Base-by-base conservation (phyloP, 2,113 vertebrate species). In the Hydrolagus affinis region DNA sequence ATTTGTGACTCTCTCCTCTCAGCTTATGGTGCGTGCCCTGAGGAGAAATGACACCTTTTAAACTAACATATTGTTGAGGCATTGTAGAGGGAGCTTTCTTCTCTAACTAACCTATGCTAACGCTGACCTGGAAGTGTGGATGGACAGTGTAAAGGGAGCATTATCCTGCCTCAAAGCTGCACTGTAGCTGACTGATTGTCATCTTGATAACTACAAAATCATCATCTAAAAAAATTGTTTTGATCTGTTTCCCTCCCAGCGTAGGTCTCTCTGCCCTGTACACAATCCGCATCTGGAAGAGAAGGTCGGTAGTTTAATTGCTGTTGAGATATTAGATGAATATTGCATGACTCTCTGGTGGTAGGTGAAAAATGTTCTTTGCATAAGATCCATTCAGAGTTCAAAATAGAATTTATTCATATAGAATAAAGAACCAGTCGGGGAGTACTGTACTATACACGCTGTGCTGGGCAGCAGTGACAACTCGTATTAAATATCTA, bases 371-470 rank as follows among this genome's bases (percentile, higher is more conserved):
- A 83, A 83, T 7, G 11, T 10, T 30, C 9, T 32, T 21, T 10
- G 6, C 8, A 17, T 32, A 28, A 68, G 62, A 32, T 83, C 2
- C 44, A 44, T 44, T 44, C 44, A 44, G 44, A 44, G 44, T 44
- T 83, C 78, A 83, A 19, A 73, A 21, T 32, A 66, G 21, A 21
- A 83, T 83, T 83, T 83, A 83, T 83, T 83, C 62, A 66, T 23
- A 25, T 83, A 14, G 30, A 83, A 83, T 83, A 9, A 32, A 19
- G 78, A 32, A 15, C 28, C 78, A 83, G 30, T 83, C 60, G 66
- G 78, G 11, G 32, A 83, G 60, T 4, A 66, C 60, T 68, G 60
- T 4, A 66, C 60, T 68, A 62, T 78, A 78, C 60, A 83, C 8
- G 62, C 21, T 15, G 59, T 25, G 60, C 60, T 30, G 62, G 59